Evolutionary conservation across 2,113 vertebrate genomes (phyloP), one percentile per base, ranked within the genome.

Genomic region (Numida meleagris): DNA sequence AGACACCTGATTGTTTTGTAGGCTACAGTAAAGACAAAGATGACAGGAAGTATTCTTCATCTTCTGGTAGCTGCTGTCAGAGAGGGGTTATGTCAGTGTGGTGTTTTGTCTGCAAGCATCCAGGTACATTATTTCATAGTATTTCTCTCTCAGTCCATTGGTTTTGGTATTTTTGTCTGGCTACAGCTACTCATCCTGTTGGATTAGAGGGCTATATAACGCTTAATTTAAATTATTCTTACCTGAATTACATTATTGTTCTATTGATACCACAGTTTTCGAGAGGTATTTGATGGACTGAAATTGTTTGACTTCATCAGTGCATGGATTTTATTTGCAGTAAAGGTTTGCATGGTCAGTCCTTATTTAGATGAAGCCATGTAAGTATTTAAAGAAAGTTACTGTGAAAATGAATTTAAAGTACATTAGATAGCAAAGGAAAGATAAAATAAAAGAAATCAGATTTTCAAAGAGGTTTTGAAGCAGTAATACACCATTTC

Each of bases 361-460:
- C 53, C 31, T 84, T 87, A n/a, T 89, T 89, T 86, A 80, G 45
- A 79, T 62, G 20, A 83, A 78, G 19, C 71, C 90, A 38, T 31
- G 17, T 88, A 86, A 95, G 83, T 89, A 89, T 89, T 96, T 94
- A 82, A 86, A 68, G 51, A 29, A 81, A 45, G 14, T 45, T 93
- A 29, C 53, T 48, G 20, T 34, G 24, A 65, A 53, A 92, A 68
- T 45, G 43, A 76, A 18, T 65, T 86, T 86, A n/a, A 53, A 86
- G 11, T 25, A 27, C 33, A 61, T 63, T 78, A 75, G 38, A 13
- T 51, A 90, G 34, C 57, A 82, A 82, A 79, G 23, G 46, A 66
- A 82, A 70, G 14, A 66, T 86, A 79, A 89, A 74, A 45, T n/a
- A 78, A 83, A n/a, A 66, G 23, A 86, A 86, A 67, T 40, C 5